Conservation (phyloP, 2,797 vertebrate genomes). For the Eptatretus atami region DNA sequence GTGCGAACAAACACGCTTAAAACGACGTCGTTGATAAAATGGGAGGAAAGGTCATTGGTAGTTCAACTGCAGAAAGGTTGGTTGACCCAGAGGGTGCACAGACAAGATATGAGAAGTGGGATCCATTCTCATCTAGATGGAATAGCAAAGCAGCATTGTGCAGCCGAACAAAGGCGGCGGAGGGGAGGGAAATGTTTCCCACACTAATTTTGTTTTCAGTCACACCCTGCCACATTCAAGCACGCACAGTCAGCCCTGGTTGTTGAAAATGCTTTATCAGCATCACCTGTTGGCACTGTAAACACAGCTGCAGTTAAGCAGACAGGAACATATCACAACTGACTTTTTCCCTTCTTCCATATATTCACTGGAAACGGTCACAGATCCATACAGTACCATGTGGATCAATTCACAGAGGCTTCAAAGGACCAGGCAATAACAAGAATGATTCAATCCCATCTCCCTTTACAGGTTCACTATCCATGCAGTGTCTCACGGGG, state of each 20-base stretch:
- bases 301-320: conserved; percentile 3
- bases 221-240: conserved; percentile 1
- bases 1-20: too few relatives aligned
- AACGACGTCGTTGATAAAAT: too few relatives aligned
- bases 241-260: neutral
- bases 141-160: conserved; percentile 1
- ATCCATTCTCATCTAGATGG: neutral
- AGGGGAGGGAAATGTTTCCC: neutral
- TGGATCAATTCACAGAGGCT: too few relatives aligned
- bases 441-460: too few relatives aligned
- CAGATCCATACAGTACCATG: too few relatives aligned
- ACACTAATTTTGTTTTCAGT: conserved; percentile 6
- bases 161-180: too few relatives aligned
- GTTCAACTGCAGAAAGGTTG: conserved; percentile 5
- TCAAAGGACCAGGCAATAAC: too few relatives aligned
- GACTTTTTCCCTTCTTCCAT: too few relatives aligned
- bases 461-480: too few relatives aligned
- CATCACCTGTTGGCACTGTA: neutral
- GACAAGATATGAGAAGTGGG: neutral
- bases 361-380: too few relatives aligned
- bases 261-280: conserved; percentile 5
- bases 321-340: too few relatives aligned
- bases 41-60: neutral
- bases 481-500: too few relatives aligned
- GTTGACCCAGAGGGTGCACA: conserved; percentile 2